These are phyloP conservation scores for Emydocephalus ijimae DNA, from an alignment of 2,113 vertebrate species.

Conservation along the genomic window DNA sequence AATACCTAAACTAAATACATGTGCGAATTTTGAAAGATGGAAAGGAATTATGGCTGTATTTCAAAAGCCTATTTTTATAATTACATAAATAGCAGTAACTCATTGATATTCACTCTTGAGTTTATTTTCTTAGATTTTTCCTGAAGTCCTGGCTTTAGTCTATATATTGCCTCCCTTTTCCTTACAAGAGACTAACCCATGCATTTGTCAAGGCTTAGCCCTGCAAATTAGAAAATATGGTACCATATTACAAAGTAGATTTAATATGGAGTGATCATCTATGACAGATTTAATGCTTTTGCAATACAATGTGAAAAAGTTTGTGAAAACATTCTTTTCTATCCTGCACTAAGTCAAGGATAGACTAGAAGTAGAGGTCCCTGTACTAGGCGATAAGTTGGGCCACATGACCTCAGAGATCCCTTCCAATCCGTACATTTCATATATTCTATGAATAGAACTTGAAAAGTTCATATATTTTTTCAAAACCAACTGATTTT, in stretches of 20 bases:
- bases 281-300: not conserved
- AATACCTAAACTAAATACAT: not conserved
- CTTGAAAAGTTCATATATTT: not conserved
- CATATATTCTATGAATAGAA: not conserved
- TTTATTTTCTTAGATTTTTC: not conserved
- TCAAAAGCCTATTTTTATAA: not conserved
- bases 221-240: not conserved
- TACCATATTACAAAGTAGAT: not conserved
- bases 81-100: not conserved
- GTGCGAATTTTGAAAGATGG: not conserved
- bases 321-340: not conserved
- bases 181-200: not conserved
- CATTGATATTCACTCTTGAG: not conserved
- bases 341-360: not conserved
- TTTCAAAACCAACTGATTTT: constrained; percentile 23
- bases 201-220: not conserved
- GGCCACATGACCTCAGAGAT: not conserved
- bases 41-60: not conserved
- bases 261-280: not conserved
- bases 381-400: not conserved
- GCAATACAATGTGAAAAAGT: not conserved
- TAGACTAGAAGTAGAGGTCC: not conserved
- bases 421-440: not conserved
- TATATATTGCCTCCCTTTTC: not conserved
- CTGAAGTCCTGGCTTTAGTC: not conserved